Evolutionary conservation across 2,888 invertebrate genomes (phyloP), one percentile per base, ranked within the genome.

Genomic region (Lasioglossum calceatum): DNA sequence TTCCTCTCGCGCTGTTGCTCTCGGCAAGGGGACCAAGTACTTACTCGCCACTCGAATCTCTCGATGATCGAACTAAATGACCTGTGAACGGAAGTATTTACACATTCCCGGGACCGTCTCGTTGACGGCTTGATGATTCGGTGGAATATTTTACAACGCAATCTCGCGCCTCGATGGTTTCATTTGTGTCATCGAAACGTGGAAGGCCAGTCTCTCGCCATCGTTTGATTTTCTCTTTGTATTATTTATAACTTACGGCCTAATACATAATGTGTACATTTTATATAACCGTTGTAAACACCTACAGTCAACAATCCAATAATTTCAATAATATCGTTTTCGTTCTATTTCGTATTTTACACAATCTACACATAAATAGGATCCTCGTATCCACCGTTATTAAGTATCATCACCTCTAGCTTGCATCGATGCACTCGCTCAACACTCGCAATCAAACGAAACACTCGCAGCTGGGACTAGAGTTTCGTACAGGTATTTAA

Each of bases 331-430:
- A 84, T 92, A 83, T 84, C 81, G 73, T 81, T 89, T 58, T 87
- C 81, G 82, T 79, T 80, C 85, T 90, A 89, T 87, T 81, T 79
- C 87, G 73, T 92, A 91, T 88, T 90, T 89, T 92, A 91, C 88
- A 92, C 88, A 89, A 89, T 92, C 92, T 93, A 92, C 90, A 92
- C 91, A 92, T 89, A 92, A 86, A 92, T 81, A 58, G 82, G 81
- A 87, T 83, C 81, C 81, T 81, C 88, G 72, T 86, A 81, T 82
- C 77, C 81, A 86, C 72, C 84, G 80, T 70, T 78, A 84, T 86
- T 90, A 88, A 84, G 82, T 81, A 71, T 83, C 61, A 79, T 75
- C 87, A 82, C 36, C 75, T 23, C 75, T 81, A 82, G 44, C 74
- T 54, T 16, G 81, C 86, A 79, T 82, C 71, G 77, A 78, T n/a